Percentiles rank a stretch among this genome's conserved stretches.
These are phyloP conservation scores for Phyto melanocephala DNA, from an alignment of 2,888 invertebrate species.

Conservation along the genomic window DNA sequence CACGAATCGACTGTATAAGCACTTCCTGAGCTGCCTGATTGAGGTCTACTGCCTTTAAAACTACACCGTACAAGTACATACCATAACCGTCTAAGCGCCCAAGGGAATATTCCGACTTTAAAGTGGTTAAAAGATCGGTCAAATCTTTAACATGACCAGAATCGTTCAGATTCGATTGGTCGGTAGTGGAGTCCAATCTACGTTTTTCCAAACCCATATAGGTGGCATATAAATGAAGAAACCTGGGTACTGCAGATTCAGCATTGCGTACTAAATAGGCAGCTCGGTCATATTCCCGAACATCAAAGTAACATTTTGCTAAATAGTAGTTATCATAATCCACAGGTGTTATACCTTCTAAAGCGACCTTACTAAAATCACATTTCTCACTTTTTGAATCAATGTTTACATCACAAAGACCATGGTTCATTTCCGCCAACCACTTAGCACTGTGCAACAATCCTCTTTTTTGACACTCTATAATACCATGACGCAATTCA, in stretches of 20 bases:
- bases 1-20: constrained; percentile 87
- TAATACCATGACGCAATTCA: constrained; percentile 83
- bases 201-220: constrained; percentile 95
- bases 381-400: constrained; percentile 78
- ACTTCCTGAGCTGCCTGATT: constrained; percentile 87
- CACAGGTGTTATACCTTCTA: constrained; percentile 79
- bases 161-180: constrained; percentile 79
- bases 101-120: constrained; percentile 81
- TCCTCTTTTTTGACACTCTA: constrained; percentile 89
- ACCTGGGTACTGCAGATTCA: constrained; percentile 86
- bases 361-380: constrained; percentile 62
- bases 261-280: constrained; percentile 88
- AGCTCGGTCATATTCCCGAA: constrained; percentile 92
- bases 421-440: constrained; percentile 91
- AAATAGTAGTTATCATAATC: constrained; percentile 85
- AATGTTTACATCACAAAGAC: constrained; percentile 82
- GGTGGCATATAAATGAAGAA: constrained; percentile 90
- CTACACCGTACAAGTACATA: constrained; percentile 93
- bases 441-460: constrained; percentile 91
- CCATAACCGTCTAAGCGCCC: constrained; percentile 91
- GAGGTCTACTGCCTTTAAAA: constrained; percentile 92
- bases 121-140: constrained; percentile 81
- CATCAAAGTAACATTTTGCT: constrained; percentile 93
- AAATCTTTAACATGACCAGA: constrained; percentile 78
- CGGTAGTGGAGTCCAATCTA: constrained; percentile 89